Evolutionary conservation across 2,113 vertebrate species (phyloP), one percentile per base, ranked within the genome.

Genomic region (Myrmophylax atrothorax): DNA sequence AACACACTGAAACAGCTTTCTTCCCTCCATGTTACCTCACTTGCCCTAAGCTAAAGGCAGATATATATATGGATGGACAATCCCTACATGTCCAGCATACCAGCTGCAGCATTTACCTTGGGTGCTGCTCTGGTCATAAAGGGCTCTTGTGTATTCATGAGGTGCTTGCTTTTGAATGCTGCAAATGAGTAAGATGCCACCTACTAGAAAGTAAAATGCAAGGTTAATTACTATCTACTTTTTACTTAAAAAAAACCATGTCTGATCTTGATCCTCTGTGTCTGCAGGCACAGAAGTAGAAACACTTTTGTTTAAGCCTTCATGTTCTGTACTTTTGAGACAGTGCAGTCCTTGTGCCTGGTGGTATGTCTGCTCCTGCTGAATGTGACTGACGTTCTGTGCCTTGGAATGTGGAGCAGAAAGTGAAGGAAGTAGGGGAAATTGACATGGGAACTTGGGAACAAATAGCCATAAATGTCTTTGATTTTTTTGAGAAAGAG

Each of bases 71-170:
- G 35, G 37, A 40, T 64, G 58, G 52, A 33, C 31, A 23, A 3
- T 62, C 25, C 50, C 26, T 49, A 15, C 20, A 15, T 0, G 1
- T 85, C 59, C 29, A 38, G 42, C 75, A 16, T 1, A 13, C 0
- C 5, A 60, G 24, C 78, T 15, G 25, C 9, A 63, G 66, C 7
- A 2, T 78, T 87, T 29, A 73, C 33, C 72, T 58, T 58, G 20
- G 42, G 38, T n/a, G 49, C 58, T 81, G 17, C 52, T 53, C 56
- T 59, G 47, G 18, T 77, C 19, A 6, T 18, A 4, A 85, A 69
- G 58, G 14, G 18, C 26, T 42, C 55, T 47, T 81, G 40, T 6
- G 10, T n/a, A 4, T 50, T 60, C 74, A 55, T 47, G 35, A 86
- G 53, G 19, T 35, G n/a, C 15, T 52, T 62, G 53, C 26, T 33